These are phyloP conservation scores for Mesochorus sp. DNA, from an alignment of 2,888 invertebrate species.

Conservation along the genomic window DNA sequence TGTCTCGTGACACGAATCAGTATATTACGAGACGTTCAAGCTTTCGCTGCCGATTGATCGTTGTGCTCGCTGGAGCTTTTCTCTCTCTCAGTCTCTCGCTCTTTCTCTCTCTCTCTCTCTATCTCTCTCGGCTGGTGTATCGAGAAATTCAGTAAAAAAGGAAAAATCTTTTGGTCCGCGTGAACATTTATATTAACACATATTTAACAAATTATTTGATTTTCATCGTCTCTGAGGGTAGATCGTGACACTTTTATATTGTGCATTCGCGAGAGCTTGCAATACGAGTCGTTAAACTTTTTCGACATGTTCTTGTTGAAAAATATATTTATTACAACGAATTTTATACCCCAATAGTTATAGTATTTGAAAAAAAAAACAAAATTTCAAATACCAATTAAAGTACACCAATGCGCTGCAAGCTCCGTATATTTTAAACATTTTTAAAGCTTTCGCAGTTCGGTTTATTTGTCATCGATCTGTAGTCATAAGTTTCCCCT, in stretches of 20 bases:
- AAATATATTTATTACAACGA: not conserved
- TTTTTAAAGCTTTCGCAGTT: too few species aligned
- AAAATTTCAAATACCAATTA: too few species aligned
- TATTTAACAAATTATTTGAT: not conserved
- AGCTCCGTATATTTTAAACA: too few species aligned
- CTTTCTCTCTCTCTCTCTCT: too few species aligned
- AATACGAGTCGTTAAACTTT: slow-evolving; percentile 21
- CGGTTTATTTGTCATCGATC: not conserved
- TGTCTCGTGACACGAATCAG: slow-evolving; percentile 32
- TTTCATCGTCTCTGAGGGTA: not conserved
- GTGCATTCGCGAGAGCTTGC: slow-evolving; percentile 35
- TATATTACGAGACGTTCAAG: slow-evolving; percentile 41
- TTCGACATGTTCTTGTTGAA: slow-evolving; percentile 19
- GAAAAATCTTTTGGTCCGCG: not conserved
- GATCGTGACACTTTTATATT: slow-evolving; percentile 24
- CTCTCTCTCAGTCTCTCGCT: too few species aligned
- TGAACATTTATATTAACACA: too few species aligned
- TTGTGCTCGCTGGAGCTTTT: slow-evolving; percentile 40
- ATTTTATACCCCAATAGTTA: too few species aligned
- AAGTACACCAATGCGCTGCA: too few species aligned
- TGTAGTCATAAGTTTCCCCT: too few species aligned
- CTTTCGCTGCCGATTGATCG: slow-evolving; percentile 47
- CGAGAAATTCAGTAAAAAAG: not conserved
- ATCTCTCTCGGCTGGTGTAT: not conserved
- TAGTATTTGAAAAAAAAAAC: too few species aligned